Conservation (phyloP, 2,888 invertebrate species). For the Falcaria lacertinaria region DNA sequence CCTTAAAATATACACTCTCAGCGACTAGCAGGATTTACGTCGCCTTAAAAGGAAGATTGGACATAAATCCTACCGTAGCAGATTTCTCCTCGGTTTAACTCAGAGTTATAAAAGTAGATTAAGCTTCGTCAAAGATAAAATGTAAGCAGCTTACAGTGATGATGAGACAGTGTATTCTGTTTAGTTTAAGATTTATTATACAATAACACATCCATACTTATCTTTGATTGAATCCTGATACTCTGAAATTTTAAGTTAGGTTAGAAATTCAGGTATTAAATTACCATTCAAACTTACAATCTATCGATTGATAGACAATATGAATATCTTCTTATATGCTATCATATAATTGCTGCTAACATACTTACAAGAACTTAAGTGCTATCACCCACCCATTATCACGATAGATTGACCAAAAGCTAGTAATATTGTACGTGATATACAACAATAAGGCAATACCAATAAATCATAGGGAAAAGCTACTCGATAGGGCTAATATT, state of each 20-base stretch:
- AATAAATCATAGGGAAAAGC: slow-evolving; percentile 24
- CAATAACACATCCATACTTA: too few species aligned
- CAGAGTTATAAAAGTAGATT: background rate
- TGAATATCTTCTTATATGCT: too few species aligned
- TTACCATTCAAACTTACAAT: too few species aligned
- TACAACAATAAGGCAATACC: slow-evolving; percentile 18
- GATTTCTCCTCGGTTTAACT: background rate
- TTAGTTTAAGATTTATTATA: too few species aligned
- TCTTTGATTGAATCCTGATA: too few species aligned
- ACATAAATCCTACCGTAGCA: background rate
- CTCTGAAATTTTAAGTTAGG: too few species aligned
- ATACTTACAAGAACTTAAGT: background rate
- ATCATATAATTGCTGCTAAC: background rate
- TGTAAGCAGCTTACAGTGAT: too few species aligned
- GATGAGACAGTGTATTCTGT: too few species aligned
- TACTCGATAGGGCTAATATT: slow-evolving; percentile 24
- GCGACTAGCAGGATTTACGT: background rate
- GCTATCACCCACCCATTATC: background rate
- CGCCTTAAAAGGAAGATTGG: background rate
- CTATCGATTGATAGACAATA: too few species aligned
- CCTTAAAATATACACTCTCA: background rate
- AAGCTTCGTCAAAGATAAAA: background rate
- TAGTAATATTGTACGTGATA: slow-evolving; percentile 2
- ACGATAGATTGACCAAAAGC: background rate
- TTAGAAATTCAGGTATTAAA: too few species aligned